Evolutionary conservation across 2,888 invertebrate genomes (phyloP), one percentile per base, ranked within the genome.

Genomic region (Altica lythri): DNA sequence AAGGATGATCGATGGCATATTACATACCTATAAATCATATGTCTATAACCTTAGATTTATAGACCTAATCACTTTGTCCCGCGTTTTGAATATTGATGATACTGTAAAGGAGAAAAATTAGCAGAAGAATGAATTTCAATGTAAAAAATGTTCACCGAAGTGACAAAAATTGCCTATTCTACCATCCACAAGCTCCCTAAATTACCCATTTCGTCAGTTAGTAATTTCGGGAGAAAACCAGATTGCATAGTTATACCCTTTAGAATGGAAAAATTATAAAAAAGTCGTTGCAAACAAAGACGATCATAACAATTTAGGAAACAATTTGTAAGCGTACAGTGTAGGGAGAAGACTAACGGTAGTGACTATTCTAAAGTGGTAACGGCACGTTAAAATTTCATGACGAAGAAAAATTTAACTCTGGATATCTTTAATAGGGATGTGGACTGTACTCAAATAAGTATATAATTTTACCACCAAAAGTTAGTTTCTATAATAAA

Each of bases 281-380:
- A 66, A 58, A 59, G 53, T 57, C 57, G 34, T 57, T 53, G 58
- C 59, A 55, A 63, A 66, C 65, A 66, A 66, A 62, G 61, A 60
- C 55, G 54, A 58, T 61, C 66, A 65, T 66, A 64, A 65, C 63
- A 61, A 61, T 66, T 64, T 63, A 62, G 61, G 60, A 52, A 60
- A 60, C 60, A 60, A 54, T 57, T 57, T 57, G 57, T 46, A 52
- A 44, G 51, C 49, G 55, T 34, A 16, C 34, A 34, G 9, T 53
- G 60, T 46, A 59, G 59, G 61, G 19, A 19, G 45, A 25, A 34
- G 4, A 8, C 6, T 34, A 34, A 2, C 16, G 34, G 34, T 16
- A 34, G 34, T 34, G 16, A 2, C 34, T 14, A 2, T 4, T 9
- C 9, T 34, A 34, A 13, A 13, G 12, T 1, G 12, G 2, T 6